These are phyloP conservation scores for Mylabris sibirica DNA, from an alignment of 2,888 invertebrate genomes.

Conservation along the genomic window DNA sequence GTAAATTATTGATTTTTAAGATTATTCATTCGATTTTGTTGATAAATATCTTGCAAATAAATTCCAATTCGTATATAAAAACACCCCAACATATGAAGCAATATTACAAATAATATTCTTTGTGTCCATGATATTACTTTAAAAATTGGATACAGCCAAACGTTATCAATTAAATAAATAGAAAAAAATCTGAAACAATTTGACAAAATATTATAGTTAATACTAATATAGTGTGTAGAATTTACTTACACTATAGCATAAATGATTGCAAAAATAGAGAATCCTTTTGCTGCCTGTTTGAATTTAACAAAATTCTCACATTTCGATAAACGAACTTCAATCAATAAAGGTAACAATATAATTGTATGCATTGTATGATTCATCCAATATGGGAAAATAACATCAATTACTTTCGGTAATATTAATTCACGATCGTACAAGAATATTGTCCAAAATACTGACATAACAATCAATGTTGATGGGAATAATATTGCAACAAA, in stretches of 20 bases:
- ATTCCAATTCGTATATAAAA: constrained; percentile 11
- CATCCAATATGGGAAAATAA: constrained; percentile 22
- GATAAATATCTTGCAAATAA: constrained; percentile 2
- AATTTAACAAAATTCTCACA: background rate
- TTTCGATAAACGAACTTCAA: constrained; percentile 15
- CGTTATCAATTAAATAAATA: constrained; percentile 13
- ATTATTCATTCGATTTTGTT: background rate
- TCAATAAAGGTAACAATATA: constrained; percentile 16
- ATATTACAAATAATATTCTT: background rate
- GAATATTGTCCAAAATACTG: constrained; percentile 20
- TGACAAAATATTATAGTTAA: background rate
- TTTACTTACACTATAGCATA: constrained; percentile 14
- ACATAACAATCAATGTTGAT: constrained; percentile 9
- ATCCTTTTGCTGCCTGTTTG: background rate
- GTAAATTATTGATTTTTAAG: background rate
- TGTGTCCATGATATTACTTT: constrained; percentile 13
- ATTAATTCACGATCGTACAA: constrained; percentile 17
- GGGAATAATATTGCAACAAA: constrained; percentile 22
- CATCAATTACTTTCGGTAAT: constrained; percentile 18
- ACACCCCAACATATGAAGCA: background rate
- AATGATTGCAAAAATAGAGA: background rate
- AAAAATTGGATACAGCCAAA: constrained; percentile 24
- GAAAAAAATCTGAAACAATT: constrained; percentile 16
- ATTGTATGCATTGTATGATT: constrained; percentile 20
- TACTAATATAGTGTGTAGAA: background rate